Evolutionary conservation across 2,888 invertebrate species (phyloP), one percentile per base, ranked within the genome.

Genomic region (Ophioninae sp.): DNA sequence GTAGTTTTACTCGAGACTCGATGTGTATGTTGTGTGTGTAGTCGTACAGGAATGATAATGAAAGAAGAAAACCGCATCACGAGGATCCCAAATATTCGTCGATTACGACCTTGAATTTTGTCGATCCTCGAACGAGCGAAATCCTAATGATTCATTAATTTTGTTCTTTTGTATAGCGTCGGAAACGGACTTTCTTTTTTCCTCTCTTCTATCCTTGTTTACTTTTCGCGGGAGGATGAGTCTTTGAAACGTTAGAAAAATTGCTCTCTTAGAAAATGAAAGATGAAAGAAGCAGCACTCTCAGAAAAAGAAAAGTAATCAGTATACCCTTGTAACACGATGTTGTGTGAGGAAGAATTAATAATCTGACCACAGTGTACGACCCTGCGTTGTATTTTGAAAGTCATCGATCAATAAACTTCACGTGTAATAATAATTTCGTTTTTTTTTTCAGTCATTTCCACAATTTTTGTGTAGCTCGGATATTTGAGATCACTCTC

Each of bases 21-120:
- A 91, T 91, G 91, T 92, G 92, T 91, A 92, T 91, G 92, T 92
- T 92, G 92, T 92, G 92, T 92, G 92, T 92, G 91, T 92, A 92
- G 91, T 91, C 90, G 89, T 92, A 90, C 86, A 87, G 85, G 88
- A 88, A 87, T 88, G 88, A 88, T 89, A 74, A 85, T 82, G 73
- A 83, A 80, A 84, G 30, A 77, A 82, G 81, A 82, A 84, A 84
- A 78, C 78, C 79, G 78, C 85, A 85, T 86, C 81, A 84, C 64
- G 78, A 85, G 86, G 85, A 84, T 79, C 59, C 64, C 86, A 13
- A 51, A 79, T 77, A 74, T 79, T 74, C 41, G 79, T 74, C 82
- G 64, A 79, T 79, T 81, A 85, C 79, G 82, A 86, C 67, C 84
- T 68, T 79, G 87, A 77, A 77, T 82, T 84, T 74, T 77, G 81